These are phyloP conservation scores for Tragelaphus strepsiceros DNA, from an alignment of 2,113 vertebrate species.

Conservation along the genomic window DNA sequence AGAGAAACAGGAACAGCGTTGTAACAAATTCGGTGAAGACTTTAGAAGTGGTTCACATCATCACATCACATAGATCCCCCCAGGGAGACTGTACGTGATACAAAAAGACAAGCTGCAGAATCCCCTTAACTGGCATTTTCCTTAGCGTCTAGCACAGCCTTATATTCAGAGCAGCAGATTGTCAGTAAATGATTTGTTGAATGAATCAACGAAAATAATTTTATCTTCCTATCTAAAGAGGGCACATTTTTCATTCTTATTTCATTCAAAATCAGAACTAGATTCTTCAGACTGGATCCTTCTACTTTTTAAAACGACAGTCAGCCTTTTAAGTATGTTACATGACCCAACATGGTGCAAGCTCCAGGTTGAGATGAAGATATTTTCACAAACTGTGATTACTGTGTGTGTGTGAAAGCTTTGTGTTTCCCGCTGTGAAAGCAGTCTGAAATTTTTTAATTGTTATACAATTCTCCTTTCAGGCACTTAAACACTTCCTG, in stretches of 20 bases:
- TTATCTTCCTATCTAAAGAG: neutral
- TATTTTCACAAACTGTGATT: neutral
- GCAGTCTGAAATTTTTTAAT: neutral
- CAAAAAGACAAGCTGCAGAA: neutral
- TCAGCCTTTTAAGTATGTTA: neutral
- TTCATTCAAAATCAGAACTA: constrained; percentile 2
- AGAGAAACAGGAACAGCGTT: neutral
- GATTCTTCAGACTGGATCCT: neutral
- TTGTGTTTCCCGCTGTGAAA: neutral
- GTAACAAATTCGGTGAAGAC: neutral
- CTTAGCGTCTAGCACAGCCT: neutral
- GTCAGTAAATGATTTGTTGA: neutral
- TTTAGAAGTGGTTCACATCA: neutral
- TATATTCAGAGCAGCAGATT: neutral
- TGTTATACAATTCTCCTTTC: constrained; percentile 56
- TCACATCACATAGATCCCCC: neutral
- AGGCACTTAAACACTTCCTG: constrained; percentile 96
- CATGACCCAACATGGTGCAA: neutral
- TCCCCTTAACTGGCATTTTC: neutral
- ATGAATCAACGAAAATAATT: neutral
- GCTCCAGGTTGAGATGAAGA: neutral
- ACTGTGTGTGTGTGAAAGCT: neutral
- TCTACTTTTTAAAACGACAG: neutral
- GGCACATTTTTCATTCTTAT: neutral
- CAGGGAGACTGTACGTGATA: neutral